Base-by-base conservation (phyloP, 2,888 invertebrate species). In the Aproaerema taeniolella region DNA sequence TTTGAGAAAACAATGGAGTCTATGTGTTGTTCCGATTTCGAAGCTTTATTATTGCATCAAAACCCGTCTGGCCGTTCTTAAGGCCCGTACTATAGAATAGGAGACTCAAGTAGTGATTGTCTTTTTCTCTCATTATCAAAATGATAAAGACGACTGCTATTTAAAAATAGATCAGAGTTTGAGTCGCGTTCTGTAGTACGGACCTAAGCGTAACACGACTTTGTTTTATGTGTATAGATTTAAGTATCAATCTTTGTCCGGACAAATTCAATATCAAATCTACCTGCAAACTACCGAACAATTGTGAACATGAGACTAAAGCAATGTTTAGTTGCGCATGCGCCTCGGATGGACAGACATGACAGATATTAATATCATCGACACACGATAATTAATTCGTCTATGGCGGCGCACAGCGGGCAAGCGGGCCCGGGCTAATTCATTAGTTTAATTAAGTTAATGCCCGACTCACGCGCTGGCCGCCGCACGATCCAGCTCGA, bases 371-470 rank as follows among this genome's bases (percentile, higher is more conserved):
- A 58, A 66, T 67, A 53, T 53, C 50, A 50, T 49, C 55, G 45
- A 46, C 50, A 47, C 44, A 38, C 43, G 43, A 42, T 52, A 53
- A 65, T 62, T 53, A 58, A 63, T 60, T 45, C 39, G 29, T 28
- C 33, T 11, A 20, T 11, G 25, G 11, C 25, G 14, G 15, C 6
- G 25, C 5, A 14, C 10, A 10, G 26, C 32, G 17, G 26, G 39
- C 31, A 8, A 10, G 11, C 9, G 9, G 16, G 24, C 6, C 31
- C 14, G 25, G 25, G 45, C 56, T 55, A 58, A 70, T 69, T 72
- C 63, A 69, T 73, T 71, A 62, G 57, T 50, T 58, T 68, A 72
- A 73, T 73, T 61, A 67, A 63, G 63, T 56, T 62, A 66, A 65
- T 64, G 65, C 47, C 32, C 45, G 32, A 49, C 42, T 54, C 68